phyloP scores from a whole-genome alignment of 2,797 vertebrate species.

The Taenioides sp. region DNA sequence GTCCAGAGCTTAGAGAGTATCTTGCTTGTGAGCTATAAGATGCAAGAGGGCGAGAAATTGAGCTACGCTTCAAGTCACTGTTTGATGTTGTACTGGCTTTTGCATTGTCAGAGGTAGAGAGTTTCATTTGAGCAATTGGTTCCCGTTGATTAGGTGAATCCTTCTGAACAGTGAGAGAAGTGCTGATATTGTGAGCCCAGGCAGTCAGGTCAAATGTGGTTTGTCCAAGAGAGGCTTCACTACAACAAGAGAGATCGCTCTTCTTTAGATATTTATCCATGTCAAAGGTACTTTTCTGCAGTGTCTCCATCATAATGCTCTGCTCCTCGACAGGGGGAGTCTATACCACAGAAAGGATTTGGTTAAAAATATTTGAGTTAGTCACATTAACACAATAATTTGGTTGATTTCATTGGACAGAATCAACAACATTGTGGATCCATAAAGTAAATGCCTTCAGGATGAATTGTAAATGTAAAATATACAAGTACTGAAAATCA shows the following conservation, averaged over 20 bases:
- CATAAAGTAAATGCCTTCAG: no score
- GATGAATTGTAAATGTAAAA: no score
- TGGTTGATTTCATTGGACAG: not conserved
- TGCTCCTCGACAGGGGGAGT: conserved; percentile 30
- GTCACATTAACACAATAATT: no score
- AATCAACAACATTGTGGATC: not conserved
- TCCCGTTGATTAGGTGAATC: conserved; percentile 24
- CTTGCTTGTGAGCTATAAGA: conserved; percentile 38
- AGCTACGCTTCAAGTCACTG: conserved; percentile 50
- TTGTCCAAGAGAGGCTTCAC: conserved; percentile 65
- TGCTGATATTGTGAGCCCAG: conserved; percentile 53
- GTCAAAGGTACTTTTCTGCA: conserved; percentile 82
- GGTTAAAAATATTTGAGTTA: not conserved
- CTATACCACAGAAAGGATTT: conserved; percentile 11
- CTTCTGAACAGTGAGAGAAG: conserved; percentile 40
- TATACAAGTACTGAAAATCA: no score
- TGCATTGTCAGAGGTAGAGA: conserved; percentile 11
- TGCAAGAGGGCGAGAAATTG: conserved; percentile 45
- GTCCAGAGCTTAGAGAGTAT: conserved; percentile 48
- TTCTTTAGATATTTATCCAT: conserved; percentile 90
- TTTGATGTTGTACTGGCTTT: not conserved
- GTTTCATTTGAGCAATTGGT: conserved; percentile 2
- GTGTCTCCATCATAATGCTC: conserved; percentile 44
- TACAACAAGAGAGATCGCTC: conserved; percentile 70
- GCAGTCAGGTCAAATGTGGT: conserved; percentile 70